Evolutionary conservation across 2,797 vertebrate genomes (phyloP).

Genomic region (Rhinogobio ventralis): DNA sequence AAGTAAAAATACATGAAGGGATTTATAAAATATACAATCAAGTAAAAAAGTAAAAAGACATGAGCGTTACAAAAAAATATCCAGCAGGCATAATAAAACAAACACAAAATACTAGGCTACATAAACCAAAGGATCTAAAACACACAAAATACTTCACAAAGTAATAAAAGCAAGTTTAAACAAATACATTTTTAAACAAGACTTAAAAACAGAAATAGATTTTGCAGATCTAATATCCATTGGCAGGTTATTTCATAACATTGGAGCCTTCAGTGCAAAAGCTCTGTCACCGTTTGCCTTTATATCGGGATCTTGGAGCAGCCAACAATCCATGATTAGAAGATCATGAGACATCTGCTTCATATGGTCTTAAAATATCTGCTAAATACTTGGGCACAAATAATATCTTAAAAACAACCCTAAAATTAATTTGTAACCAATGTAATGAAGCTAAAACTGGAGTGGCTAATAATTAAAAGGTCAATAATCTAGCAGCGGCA

Average conservation of each 20-base stretch:
- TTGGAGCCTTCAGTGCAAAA: too few relatives aligned
- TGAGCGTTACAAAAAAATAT: not conserved
- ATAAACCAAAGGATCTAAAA: not conserved
- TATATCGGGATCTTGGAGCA: not conserved
- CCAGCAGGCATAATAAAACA: not conserved
- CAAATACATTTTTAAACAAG: not conserved
- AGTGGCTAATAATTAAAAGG: too few relatives aligned
- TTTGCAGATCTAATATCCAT: not conserved
- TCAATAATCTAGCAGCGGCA: too few relatives aligned
- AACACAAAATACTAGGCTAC: not conserved
- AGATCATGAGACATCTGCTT: not conserved
- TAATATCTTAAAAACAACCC: not conserved
- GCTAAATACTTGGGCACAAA: not conserved
- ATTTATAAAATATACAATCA: not conserved
- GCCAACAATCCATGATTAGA: not conserved
- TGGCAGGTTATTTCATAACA: too few relatives aligned
- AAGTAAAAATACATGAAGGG: not conserved
- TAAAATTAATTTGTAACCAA: too few relatives aligned
- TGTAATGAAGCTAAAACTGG: too few relatives aligned
- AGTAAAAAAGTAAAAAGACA: not conserved
- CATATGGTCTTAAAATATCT: not conserved
- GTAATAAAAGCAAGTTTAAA: not conserved
- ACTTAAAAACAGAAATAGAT: not conserved
- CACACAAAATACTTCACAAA: not conserved
- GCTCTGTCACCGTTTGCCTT: not conserved